Evolutionary conservation across 2,888 invertebrate genomes (phyloP), one percentile per base, ranked within the genome.

Genomic region (Alloplasta piceator): DNA sequence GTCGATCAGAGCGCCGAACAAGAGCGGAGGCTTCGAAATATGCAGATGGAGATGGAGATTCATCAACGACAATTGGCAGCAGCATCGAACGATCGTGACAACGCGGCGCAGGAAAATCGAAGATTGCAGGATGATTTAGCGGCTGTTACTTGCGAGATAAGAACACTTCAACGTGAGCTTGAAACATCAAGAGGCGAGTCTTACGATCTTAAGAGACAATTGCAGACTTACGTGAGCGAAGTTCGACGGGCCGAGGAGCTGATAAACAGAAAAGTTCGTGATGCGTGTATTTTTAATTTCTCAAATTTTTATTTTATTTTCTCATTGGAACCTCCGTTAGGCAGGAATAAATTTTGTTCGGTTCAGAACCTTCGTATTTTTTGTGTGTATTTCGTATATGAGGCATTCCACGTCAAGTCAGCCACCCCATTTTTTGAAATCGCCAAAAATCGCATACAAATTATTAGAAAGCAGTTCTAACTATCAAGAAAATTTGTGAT

Each of bases 151-250:
- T 93, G 93, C 81, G 95, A 95, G 88, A 92, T 94, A 74, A 94
- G 94, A 85, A 92, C 94, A 38, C 93, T 94, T 12, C 95, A 94
- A 84, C 94, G 94, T 84, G 96, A 96, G 90, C 93, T 96, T 85
- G 95, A 95, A 70, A 94, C 94, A 74, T 94, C 95, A 14, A 94
- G 94, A 84, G 94, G 94, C 88, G 96, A 97, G 93, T 95, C 96
- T 26, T 95, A 95, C 74, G 94, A 95, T 85, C 92, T 97, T 82
- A 96, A 96, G 89, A 94, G 95, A 82, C 96, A 97, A 89, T 92
- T 97, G 80, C 96, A 96, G 88, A 96, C 96, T 87, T 97, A 97
- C 92, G 96, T 97, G 5, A 94, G 95, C 86, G 96, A 97, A 93
- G 95, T 97, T 12, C 95, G 96, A 88, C 94, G 96, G 86, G 96